A percentile compares a stretch with the other conserved stretches of the same genome.
Conservation (phyloP, 2,888 invertebrate genomes). For the Sceliomorpha sp. region DNA sequence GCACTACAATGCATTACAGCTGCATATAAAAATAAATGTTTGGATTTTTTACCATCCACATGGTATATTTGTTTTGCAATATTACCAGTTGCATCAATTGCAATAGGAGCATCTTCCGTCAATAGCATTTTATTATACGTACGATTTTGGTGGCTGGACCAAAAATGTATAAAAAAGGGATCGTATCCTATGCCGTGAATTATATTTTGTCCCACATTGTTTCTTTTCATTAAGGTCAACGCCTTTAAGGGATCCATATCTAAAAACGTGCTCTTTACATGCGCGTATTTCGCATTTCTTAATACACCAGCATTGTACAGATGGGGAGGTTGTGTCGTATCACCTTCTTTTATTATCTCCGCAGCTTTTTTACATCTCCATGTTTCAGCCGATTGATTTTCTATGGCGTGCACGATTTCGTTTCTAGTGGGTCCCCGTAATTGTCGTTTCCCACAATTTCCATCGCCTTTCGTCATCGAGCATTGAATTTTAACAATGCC, state of each 20-base stretch:
- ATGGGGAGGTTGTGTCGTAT: constrained; percentile 10
- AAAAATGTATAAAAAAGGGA: constrained; percentile 28
- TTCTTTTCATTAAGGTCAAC: constrained; percentile 14
- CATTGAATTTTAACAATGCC: constrained; percentile 22
- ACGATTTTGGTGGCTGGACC: constrained; percentile 31
- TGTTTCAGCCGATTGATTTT: constrained; percentile 2
- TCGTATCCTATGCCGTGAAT: constrained; percentile 16
- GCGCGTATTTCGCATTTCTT: constrained; percentile 15
- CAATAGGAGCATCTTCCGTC: constrained; percentile 8
- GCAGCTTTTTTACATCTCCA: constrained; percentile 7
- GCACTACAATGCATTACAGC: constrained; percentile 9
- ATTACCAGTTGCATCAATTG: constrained; percentile 22
- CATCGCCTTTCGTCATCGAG: background rate
- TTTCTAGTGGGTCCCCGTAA: constrained; percentile 13
- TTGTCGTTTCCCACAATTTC: constrained; percentile 28
- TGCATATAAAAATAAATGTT: constrained; percentile 30
- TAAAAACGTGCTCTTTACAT: constrained; percentile 1
- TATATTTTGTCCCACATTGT: constrained; percentile 8
- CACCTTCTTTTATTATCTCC: constrained; percentile 16
- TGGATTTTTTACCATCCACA: constrained; percentile 16
- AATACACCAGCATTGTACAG: constrained; percentile 15
- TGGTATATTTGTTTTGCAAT: constrained; percentile 9
- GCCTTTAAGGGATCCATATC: constrained; percentile 21
- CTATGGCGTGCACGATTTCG: background rate
- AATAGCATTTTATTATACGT: constrained; percentile 13